Percentiles rank a stretch among this genome's conserved stretches.
These are phyloP conservation scores for Mesitornis unicolor DNA, from an alignment of 2,113 vertebrate genomes.

Conservation along the genomic window DNA sequence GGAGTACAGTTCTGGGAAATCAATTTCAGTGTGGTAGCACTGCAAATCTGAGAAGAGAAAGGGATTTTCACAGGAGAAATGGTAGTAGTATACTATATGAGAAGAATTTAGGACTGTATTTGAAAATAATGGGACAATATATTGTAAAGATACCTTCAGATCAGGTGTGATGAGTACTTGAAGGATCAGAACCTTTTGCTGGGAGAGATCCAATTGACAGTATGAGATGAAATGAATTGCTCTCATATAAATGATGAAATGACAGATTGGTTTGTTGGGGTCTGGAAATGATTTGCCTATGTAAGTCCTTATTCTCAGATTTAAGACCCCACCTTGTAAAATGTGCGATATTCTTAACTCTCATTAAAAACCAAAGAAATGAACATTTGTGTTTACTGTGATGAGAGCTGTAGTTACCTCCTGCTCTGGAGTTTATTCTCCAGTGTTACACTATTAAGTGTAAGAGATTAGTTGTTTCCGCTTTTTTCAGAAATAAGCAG, in stretches of 20 bases:
- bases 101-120: background rate
- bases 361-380: background rate
- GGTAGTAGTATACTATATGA: background rate
- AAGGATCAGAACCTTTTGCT: background rate
- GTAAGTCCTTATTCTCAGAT: background rate
- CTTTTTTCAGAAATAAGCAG: background rate
- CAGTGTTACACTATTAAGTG: too few relatives aligned
- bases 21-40: background rate
- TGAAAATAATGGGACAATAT: background rate
- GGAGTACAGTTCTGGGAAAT: background rate
- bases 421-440: background rate
- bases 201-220: background rate
- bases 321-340: background rate
- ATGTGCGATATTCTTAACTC: background rate
- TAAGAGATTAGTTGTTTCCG: background rate
- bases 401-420: background rate
- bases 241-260: background rate
- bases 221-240: accelerated
- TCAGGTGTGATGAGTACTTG: background rate
- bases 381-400: background rate
- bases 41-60: background rate
- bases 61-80: background rate
- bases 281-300: background rate
- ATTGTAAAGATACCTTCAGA: background rate
- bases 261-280: background rate